Evolutionary conservation across 2,797 vertebrate species (phyloP), one percentile per base, ranked within the genome.

Genomic region (Urocyon cinereoargenteus): DNA sequence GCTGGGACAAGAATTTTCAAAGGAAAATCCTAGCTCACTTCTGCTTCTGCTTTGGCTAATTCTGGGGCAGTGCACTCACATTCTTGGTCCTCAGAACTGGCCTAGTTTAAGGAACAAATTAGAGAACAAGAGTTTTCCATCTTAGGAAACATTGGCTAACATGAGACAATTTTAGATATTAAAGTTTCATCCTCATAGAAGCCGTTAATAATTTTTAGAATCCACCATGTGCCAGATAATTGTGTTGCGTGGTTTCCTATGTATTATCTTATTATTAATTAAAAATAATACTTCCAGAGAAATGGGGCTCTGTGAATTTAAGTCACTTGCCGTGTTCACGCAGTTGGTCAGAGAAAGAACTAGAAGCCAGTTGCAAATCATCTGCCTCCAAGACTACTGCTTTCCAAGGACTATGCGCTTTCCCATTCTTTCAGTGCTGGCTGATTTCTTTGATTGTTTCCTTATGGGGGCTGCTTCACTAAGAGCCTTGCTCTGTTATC

Each of bases 101-200:
- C 93, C 86, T 94, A 93, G 62, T 96, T 97, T 93, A 82, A 96
- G 61, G 66, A 96, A 64, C 40, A 91, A 96, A 95, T 90, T 72
- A 84, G 49, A 92, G 31, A 93, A 94, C 3, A 89, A 55, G 78
- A n/a, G 49, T 78, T 95, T 95, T 86, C 93, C 34, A 28, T 86
- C 72, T 95, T 79, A 94, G 34, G 19, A 26, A 87, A 82, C 1
- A 22, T 62, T 87, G 6, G 26, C n/a, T 93, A 66, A 70, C 34
- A 53, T 14, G 61, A 51, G 68, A 49, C 49, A 90, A 16, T 91
- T 96, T 92, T 90, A 89, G 70, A 68, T 73, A 73, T 75, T 73
- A 83, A 45, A 93, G 82, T 36, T 88, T 91, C 14, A 26, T 45
- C 64, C n/a, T 64, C 64, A 3, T 21, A 73, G 73, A 97, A 73